Conservation (phyloP, 2,888 invertebrate species). For the Drosophila gaucha region DNA sequence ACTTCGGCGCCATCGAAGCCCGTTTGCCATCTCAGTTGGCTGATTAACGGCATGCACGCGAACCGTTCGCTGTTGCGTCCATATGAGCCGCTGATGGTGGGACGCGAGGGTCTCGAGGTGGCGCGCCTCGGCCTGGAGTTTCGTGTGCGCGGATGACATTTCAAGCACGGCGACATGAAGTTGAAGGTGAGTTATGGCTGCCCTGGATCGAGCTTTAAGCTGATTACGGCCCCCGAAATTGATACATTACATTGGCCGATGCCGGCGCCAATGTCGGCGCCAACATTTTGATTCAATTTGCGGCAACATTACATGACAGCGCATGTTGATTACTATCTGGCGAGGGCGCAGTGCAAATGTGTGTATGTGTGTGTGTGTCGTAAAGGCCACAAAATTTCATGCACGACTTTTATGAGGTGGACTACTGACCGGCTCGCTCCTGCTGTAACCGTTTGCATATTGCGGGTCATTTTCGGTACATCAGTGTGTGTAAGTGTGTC, state of each 20-base stretch:
- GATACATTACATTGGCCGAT: slow-evolving; percentile 58
- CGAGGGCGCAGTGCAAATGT: slow-evolving; percentile 54
- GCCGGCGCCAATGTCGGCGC: slow-evolving; percentile 27
- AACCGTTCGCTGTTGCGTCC: slow-evolving; percentile 86
- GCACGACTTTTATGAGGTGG: slow-evolving; percentile 58
- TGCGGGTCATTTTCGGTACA: slow-evolving; percentile 65
- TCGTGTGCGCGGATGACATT: slow-evolving; percentile 92
- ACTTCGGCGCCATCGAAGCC: slow-evolving; percentile 93
- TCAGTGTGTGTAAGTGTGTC: slow-evolving; percentile 24
- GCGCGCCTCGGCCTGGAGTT: slow-evolving; percentile 92
- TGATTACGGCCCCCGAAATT: slow-evolving; percentile 64
- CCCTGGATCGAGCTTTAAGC: slow-evolving; percentile 51
- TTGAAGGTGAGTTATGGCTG: slow-evolving; percentile 87
- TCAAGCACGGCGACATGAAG: slow-evolving; percentile 93
- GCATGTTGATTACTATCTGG: slow-evolving; percentile 72
- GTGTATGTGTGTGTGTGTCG: slow-evolving; percentile 33
- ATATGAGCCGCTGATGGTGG: slow-evolving; percentile 86
- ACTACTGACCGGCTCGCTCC: slow-evolving; percentile 17
- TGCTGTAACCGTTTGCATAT: slow-evolving; percentile 60
- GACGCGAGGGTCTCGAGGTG: slow-evolving; percentile 89
- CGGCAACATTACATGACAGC: slow-evolving; percentile 71
- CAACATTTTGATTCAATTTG: slow-evolving; percentile 72
- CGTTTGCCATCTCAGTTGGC: slow-evolving; percentile 93
- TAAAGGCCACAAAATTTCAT: slow-evolving; percentile 75
- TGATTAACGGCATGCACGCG: slow-evolving; percentile 93